These are phyloP conservation scores for Colaptes auratus DNA, from an alignment of 2,113 vertebrate genomes.

Conservation along the genomic window DNA sequence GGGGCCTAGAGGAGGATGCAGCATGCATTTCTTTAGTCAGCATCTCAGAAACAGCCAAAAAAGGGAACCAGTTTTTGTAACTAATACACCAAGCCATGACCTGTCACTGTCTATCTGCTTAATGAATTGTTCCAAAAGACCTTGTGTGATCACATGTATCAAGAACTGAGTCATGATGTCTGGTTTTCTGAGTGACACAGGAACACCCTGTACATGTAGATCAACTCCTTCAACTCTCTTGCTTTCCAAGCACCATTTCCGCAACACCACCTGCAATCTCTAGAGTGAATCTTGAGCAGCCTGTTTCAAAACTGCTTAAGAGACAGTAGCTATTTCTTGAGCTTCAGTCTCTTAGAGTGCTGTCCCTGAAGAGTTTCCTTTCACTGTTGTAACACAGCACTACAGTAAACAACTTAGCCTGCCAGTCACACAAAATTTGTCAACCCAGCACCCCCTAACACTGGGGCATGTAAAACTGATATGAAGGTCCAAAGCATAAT, in stretches of 20 bases:
- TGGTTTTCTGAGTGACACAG: neutral
- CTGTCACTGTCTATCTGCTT: neutral
- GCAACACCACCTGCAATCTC: neutral
- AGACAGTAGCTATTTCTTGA: neutral
- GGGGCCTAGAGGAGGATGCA: neutral
- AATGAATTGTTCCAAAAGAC: neutral
- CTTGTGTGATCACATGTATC: neutral
- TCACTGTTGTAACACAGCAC: neutral
- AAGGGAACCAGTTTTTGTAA: neutral
- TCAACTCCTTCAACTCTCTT: neutral
- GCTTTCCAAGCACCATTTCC: neutral
- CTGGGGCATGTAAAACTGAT: neutral
- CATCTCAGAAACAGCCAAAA: neutral
- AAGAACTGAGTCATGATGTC: neutral
- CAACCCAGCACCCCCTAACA: neutral
- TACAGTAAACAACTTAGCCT: neutral
- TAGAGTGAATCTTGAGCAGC: neutral
- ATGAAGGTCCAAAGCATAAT: neutral
- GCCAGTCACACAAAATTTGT: neutral
- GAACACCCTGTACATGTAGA: neutral
- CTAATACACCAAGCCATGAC: neutral
- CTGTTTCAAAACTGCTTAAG: slow-evolving; percentile 5
- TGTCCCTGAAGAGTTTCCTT: neutral
- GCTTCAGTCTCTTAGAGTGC: neutral
- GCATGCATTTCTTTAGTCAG: neutral